Percentiles rank a stretch among this genome's conserved stretches.
phyloP scores from a whole-genome alignment of 2,888 invertebrate genomes.

The Ypsolopha scabrella region DNA sequence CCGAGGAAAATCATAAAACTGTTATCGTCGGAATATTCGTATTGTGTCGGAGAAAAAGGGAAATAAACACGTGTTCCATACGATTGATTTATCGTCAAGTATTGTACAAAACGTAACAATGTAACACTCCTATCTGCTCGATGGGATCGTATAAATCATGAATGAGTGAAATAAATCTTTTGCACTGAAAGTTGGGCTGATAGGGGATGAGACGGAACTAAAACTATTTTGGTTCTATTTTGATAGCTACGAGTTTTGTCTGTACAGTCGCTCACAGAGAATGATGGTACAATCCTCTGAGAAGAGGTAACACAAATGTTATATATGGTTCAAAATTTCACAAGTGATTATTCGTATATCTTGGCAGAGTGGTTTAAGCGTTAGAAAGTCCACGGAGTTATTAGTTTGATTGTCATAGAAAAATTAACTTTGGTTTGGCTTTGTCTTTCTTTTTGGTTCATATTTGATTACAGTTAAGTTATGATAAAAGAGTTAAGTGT shows the following conservation, averaged over 20 bases:
- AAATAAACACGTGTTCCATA: constrained; percentile 1
- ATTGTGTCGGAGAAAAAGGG: neutral
- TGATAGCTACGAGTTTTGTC: neutral
- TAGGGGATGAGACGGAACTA: neutral
- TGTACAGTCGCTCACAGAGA: neutral
- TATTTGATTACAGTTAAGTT: no score
- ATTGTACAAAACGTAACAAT: neutral
- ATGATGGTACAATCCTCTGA: no score
- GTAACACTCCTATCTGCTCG: constrained; percentile 1
- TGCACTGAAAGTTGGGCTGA: neutral
- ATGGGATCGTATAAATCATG: constrained; percentile 1
- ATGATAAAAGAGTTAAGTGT: no score
- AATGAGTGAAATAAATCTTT: constrained; percentile 1
- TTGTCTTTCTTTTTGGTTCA: no score
- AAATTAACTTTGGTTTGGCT: no score
- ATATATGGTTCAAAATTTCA: no score
- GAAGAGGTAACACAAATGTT: no score
- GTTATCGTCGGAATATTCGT: neutral
- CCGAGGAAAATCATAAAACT: neutral
- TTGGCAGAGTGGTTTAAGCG: no score
- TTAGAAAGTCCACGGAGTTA: no score
- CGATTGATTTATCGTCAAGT: neutral
- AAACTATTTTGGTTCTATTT: neutral
- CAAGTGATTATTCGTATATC: no score
- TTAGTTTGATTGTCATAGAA: no score